These are phyloP conservation scores for Diplodus sargus DNA, from an alignment of 2,797 vertebrate species.

Conservation along the genomic window DNA sequence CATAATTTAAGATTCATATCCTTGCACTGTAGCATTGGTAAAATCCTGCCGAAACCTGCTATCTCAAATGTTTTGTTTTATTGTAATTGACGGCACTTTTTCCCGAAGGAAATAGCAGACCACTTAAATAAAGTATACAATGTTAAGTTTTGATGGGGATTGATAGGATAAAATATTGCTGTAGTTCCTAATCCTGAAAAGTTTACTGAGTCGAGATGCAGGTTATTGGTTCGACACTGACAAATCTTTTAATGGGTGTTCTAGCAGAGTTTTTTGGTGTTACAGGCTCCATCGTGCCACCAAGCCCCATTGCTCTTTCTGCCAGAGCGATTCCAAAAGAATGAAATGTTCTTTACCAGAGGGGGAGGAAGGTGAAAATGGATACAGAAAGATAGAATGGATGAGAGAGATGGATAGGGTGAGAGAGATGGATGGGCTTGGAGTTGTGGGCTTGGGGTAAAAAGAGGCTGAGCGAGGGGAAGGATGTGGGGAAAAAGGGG, in stretches of 20 bases:
- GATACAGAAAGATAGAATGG: constrained; percentile 3
- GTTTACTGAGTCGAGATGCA: not conserved
- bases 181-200: constrained; percentile 3
- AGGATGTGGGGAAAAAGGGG: not conserved
- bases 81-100: not conserved
- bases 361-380: not conserved
- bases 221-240: constrained; percentile 8
- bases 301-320: constrained; percentile 28
- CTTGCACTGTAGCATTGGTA: not conserved
- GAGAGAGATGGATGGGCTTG: not conserved
- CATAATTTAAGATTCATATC: constrained; percentile 23
- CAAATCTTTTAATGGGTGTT: constrained; percentile 22
- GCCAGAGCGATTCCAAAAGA: constrained; percentile 9
- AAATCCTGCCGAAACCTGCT: constrained; percentile 16
- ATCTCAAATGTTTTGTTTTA: constrained; percentile 9
- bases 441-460: constrained; percentile 3
- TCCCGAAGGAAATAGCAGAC: not conserved
- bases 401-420: not conserved
- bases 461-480: not conserved
- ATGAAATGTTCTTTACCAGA: constrained; percentile 28
- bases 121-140: constrained; percentile 12
- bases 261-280: not conserved
- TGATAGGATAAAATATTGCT: not conserved
- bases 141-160: not conserved
- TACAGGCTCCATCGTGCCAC: constrained; percentile 16